Evolutionary conservation across 2,888 invertebrate species (phyloP).

Genomic region (Cancer borealis): DNA sequence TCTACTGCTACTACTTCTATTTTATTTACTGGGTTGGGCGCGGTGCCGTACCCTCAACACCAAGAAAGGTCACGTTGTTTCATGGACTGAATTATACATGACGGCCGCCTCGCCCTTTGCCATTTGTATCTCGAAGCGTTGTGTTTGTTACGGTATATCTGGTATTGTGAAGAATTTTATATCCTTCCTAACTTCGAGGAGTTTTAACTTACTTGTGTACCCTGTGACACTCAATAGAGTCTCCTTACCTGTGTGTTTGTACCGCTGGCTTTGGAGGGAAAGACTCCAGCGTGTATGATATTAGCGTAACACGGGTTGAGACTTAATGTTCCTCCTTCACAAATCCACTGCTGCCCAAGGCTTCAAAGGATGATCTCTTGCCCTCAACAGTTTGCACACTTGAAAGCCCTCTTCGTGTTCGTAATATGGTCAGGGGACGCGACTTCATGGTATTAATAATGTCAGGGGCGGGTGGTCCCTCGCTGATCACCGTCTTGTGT

Average conservation of each 20-base stretch:
- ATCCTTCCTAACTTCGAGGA: background rate
- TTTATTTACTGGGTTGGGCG: background rate
- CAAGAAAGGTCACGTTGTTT: background rate
- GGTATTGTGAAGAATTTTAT: background rate
- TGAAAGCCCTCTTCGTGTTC: background rate
- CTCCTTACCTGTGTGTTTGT: background rate
- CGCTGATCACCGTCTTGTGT: slow-evolving; percentile 1
- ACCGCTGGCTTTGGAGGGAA: background rate
- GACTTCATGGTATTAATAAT: background rate
- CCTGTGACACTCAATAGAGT: background rate
- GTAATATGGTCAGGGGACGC: background rate
- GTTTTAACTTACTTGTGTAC: background rate
- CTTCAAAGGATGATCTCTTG: background rate
- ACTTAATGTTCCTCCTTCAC: background rate
- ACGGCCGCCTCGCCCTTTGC: background rate
- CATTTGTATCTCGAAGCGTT: background rate
- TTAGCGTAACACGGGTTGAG: background rate
- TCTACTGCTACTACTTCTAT: background rate
- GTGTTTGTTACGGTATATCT: background rate
- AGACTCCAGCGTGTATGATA: background rate
- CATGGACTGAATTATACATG: background rate
- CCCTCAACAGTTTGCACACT: background rate
- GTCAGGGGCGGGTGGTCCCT: background rate
- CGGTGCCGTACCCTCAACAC: background rate
- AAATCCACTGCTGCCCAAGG: background rate